Percentiles rank a stretch among this genome's conserved stretches.
These are phyloP conservation scores for Helicoverpa armigera DNA, from an alignment of 1,140 invertebrate species.

Conservation along the genomic window DNA sequence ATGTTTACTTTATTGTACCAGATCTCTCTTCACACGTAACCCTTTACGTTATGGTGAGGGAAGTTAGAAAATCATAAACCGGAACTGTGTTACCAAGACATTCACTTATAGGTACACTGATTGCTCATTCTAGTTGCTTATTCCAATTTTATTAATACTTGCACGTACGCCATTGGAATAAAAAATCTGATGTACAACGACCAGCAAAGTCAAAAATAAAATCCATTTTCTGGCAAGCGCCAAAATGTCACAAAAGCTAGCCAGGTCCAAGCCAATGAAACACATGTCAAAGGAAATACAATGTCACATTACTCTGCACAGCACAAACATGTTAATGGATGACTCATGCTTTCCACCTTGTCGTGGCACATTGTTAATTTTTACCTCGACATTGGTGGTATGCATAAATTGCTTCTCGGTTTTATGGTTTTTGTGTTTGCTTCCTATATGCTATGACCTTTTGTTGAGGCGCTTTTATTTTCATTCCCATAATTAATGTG, in stretches of 20 bases:
- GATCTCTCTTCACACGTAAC: conserved; percentile 38
- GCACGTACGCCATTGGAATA: too few species aligned
- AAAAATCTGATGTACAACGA: too few species aligned
- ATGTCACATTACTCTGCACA: conserved; percentile 33
- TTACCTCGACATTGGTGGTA: conserved; percentile 23
- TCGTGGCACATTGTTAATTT: conserved; percentile 21
- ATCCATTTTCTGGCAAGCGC: not conserved
- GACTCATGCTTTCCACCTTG: conserved; percentile 29
- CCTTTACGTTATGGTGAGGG: conserved; percentile 11
- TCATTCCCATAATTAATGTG: conserved; percentile 12
- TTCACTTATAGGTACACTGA: not conserved
- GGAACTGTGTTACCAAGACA: not conserved
- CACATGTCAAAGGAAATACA: conserved; percentile 31
- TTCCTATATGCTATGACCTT: conserved; percentile 38
- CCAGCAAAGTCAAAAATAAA: not conserved
- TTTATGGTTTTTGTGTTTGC: conserved; percentile 22
- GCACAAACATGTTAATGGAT: conserved; percentile 30
- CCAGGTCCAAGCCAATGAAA: conserved; percentile 14
- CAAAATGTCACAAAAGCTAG: not conserved
- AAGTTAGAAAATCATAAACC: not conserved
- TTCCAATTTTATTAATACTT: too few species aligned
- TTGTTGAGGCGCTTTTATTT: conserved; percentile 7
- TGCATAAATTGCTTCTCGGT: conserved; percentile 14
- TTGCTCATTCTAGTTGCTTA: too few species aligned
- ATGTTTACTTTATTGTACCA: conserved; percentile 18